Conservation (phyloP, 2,113 vertebrate genomes). For the Gallinago media region DNA sequence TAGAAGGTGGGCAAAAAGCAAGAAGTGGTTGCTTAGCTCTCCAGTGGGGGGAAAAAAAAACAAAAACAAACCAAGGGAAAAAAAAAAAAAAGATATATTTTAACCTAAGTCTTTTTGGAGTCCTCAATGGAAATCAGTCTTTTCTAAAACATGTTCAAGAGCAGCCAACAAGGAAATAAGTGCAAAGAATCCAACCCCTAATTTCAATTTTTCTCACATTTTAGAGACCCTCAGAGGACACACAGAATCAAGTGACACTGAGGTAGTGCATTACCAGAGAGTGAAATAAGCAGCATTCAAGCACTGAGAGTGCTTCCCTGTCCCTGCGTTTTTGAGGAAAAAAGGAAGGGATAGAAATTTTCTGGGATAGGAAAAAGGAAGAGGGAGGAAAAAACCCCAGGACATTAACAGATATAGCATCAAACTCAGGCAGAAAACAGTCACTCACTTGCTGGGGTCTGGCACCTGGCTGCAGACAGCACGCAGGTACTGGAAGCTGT, state of each 20-base stretch:
- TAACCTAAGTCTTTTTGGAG: neutral
- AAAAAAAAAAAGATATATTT: neutral
- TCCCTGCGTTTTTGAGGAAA: neutral
- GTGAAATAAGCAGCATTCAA: neutral
- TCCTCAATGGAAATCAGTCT: neutral
- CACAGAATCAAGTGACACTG: neutral
- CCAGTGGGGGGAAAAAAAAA: too few species aligned
- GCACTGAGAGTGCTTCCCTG: neutral
- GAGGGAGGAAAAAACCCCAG: neutral
- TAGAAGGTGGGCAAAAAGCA: conserved; percentile 53
- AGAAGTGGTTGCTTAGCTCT: neutral
- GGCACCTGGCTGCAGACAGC: conserved; percentile 98
- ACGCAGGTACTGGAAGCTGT: conserved; percentile 96
- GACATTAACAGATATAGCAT: neutral
- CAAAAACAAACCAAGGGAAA: neutral
- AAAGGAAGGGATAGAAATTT: too few species aligned
- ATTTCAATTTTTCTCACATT: neutral
- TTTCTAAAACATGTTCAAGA: neutral
- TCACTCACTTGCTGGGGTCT: conserved; percentile 96
- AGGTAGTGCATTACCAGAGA: neutral
- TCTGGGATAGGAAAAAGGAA: neutral
- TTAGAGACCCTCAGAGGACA: neutral
- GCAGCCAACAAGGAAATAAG: neutral
- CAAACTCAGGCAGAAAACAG: neutral
- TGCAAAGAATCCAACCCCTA: neutral